phyloP scores from a whole-genome alignment of 2,113 vertebrate genomes.

The Pseudonaja textilis region DNA sequence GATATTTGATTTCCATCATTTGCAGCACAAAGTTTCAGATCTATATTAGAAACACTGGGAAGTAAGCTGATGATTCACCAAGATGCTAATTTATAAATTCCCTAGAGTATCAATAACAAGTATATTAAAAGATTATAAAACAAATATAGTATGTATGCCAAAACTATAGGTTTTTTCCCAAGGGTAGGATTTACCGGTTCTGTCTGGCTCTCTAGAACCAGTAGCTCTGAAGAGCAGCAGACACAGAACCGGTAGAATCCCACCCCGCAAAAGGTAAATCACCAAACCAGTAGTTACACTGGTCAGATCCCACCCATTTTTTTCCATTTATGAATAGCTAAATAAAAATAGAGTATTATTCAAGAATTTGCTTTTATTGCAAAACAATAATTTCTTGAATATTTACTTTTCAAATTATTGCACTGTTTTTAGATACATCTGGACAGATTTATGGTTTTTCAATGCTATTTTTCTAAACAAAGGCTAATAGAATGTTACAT shows the following conservation, averaged over 20 bases:
- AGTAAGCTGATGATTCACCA: not conserved
- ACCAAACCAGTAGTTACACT: no score
- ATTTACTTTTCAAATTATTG: not conserved
- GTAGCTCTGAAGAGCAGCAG: no score
- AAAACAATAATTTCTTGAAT: not conserved
- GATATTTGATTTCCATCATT: not conserved
- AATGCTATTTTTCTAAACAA: not conserved
- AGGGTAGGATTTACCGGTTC: no score
- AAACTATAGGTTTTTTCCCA: not conserved
- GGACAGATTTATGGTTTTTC: not conserved
- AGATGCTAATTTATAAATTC: not conserved
- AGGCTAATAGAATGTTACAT: not conserved
- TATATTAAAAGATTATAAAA: not conserved
- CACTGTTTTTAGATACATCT: not conserved
- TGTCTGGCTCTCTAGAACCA: no score
- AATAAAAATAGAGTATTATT: not conserved
- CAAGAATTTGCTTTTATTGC: not conserved
- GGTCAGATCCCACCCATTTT: no score
- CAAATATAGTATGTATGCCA: not conserved
- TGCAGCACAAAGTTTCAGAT: not conserved
- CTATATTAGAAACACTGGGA: not conserved
- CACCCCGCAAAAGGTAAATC: no score
- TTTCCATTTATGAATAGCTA: not conserved
- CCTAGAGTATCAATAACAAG: not conserved
- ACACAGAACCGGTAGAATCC: no score